Base-by-base conservation (phyloP, 2,113 vertebrate species). In the Atrichornis clamosus region DNA sequence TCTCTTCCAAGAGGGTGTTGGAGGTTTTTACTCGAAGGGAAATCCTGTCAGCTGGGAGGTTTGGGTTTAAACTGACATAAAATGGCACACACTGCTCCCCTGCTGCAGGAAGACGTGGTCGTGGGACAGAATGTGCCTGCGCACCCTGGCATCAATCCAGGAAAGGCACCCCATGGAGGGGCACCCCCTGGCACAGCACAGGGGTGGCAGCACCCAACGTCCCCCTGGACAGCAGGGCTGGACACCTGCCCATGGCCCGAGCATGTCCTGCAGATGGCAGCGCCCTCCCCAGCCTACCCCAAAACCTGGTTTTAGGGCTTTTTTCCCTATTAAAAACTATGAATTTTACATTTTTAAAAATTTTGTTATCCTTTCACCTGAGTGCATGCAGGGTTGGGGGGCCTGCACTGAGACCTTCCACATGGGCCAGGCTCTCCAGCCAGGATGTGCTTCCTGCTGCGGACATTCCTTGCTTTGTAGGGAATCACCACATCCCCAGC, bases 401-500 rank as follows among this genome's bases (percentile, higher is more conserved):
- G 65, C 46, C 42, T 56, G n/a, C 2, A 3, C 24, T 1, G 9
- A 49, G 28, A 89, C 28, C 15, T 73, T 49, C 23, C 3, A 2
- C 2, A 0, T 1, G 17, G 15, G 32, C 33, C 60, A 35, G 42
- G 35, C 13, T 46, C 39, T 76, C 32, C 3, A 3, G 39, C 17
- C 60, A 75, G 70, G 56, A 32, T 3, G 13, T 0, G 1, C 32
- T 55, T 39, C 35, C 47, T 76, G 76, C 67, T 72, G 58, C 3
- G 7, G 32, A 32, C 3, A 13, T 33, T 22, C 53, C 41, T 60
- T 1, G 5, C 2, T 35, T 24, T 73, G 27, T 7, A 15, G 41
- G 59, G n/a, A 41, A n/a, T 10, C 4, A 0, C 35, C 41, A 5
- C 2, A 2, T 27, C n/a, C 69, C 23, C 5, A 9, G 37, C 13